Percentiles rank a stretch among this genome's conserved stretches.
Evolutionary conservation across 1,140 invertebrate species (phyloP).

Genomic region (Mamestra configurata): DNA sequence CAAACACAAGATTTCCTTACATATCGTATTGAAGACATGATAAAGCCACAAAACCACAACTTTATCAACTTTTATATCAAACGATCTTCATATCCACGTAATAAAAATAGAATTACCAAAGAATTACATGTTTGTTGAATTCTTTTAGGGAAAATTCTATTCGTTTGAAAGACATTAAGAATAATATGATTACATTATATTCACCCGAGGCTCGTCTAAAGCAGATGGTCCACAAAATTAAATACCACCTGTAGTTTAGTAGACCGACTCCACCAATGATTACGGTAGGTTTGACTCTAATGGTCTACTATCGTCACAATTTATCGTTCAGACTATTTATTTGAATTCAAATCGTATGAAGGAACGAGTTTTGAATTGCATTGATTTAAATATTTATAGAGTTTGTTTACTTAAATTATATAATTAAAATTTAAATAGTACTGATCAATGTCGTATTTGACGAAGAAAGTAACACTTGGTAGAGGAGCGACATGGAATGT

Average conservation of each 20-base stretch:
- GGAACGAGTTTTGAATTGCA: constrained; percentile 50
- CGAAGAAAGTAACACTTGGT: constrained; percentile 50
- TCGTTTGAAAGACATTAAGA: constrained; percentile 33
- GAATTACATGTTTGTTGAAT: constrained; percentile 43
- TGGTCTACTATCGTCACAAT: constrained; percentile 63
- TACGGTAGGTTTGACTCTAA: constrained; percentile 69
- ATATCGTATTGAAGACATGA: background rate
- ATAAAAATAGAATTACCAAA: constrained; percentile 37
- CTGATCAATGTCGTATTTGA: constrained; percentile 40
- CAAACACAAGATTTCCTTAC: background rate
- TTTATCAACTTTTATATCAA: background rate
- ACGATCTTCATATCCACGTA: constrained; percentile 32
- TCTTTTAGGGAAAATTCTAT: constrained; percentile 26
- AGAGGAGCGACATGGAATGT: constrained; percentile 10
- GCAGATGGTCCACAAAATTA: constrained; percentile 60
- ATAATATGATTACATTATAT: constrained; percentile 50
- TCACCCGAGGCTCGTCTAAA: constrained; percentile 19
- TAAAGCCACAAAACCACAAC: constrained; percentile 10
- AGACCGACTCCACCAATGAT: constrained; percentile 62
- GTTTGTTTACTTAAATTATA: constrained; percentile 67
- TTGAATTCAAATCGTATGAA: constrained; percentile 58
- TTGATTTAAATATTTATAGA: constrained; percentile 59
- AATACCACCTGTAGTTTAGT: constrained; percentile 74
- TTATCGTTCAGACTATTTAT: constrained; percentile 67
- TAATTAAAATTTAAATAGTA: constrained; percentile 61